Evolutionary conservation across 2,888 invertebrate genomes (phyloP).

Genomic region (Pandemis cinnamomeana): DNA sequence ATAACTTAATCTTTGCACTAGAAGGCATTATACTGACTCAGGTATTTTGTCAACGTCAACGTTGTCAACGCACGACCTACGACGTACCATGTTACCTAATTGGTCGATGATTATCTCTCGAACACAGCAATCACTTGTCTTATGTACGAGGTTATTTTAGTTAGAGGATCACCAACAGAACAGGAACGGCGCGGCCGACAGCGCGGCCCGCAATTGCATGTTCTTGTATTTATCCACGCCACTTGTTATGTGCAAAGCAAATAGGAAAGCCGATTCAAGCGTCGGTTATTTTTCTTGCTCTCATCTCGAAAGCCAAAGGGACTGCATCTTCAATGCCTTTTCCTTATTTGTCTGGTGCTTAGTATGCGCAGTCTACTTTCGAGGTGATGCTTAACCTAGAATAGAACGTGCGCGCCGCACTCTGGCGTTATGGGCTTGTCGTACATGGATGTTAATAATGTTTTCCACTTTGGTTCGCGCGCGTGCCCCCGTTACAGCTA

Average conservation of each 20-base stretch:
- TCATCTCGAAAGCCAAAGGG: conserved; percentile 46
- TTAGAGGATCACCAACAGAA: too few species aligned
- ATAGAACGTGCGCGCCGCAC: conserved; percentile 48
- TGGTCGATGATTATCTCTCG: too few species aligned
- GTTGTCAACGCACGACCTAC: too few species aligned
- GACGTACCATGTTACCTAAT: too few species aligned
- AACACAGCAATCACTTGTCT: too few species aligned
- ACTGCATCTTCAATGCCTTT: conserved; percentile 57
- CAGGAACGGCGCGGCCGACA: too few species aligned
- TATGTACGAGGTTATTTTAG: too few species aligned
- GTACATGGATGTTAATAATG: conserved; percentile 22
- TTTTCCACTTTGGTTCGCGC: conserved; percentile 4
- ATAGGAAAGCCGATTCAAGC: conserved; percentile 34
- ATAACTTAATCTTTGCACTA: too few species aligned
- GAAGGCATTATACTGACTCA: too few species aligned
- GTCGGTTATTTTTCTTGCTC: conserved; percentile 36
- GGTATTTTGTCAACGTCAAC: too few species aligned
- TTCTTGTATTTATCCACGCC: conserved; percentile 15
- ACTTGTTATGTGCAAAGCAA: conserved; percentile 35
- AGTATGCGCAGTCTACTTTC: conserved; percentile 65
- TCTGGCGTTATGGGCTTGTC: conserved; percentile 46
- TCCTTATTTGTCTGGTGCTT: conserved; percentile 62
- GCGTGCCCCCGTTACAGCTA: conserved; percentile 47
- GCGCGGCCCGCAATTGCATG: conserved; percentile 13
- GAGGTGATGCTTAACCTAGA: conserved; percentile 66